These are phyloP conservation scores for Podarcis muralis DNA, from an alignment of 2,113 vertebrate species.

Conservation along the genomic window DNA sequence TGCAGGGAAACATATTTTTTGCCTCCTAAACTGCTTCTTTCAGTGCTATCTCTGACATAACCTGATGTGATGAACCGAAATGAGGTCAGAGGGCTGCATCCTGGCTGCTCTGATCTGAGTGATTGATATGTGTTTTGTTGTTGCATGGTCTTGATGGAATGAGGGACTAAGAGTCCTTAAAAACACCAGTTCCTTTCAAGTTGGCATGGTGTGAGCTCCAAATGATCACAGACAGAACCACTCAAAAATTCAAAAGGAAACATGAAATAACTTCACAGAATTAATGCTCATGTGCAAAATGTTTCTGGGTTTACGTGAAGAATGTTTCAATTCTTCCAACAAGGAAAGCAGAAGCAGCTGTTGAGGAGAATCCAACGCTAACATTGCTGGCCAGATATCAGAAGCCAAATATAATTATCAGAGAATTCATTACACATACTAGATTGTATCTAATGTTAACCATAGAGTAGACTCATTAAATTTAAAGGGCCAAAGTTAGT, in stretches of 20 bases:
- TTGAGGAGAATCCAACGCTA: background rate
- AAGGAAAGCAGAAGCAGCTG: background rate
- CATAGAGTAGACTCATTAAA: too few relatives aligned
- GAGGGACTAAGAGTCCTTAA: background rate
- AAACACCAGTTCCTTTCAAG: background rate
- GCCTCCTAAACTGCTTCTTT: background rate
- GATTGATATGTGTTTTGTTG: background rate
- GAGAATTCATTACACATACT: background rate
- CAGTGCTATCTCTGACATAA: background rate
- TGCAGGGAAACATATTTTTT: background rate
- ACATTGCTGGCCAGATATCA: background rate
- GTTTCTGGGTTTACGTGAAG: background rate
- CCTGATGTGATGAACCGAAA: background rate
- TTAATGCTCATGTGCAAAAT: background rate
- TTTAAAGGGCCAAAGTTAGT: too few relatives aligned
- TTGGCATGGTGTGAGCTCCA: slow-evolving; percentile 23
- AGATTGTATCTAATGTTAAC: too few relatives aligned
- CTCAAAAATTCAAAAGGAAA: slow-evolving; percentile 10
- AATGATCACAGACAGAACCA: slow-evolving; percentile 12
- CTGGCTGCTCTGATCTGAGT: slow-evolving; percentile 15
- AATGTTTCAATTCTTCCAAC: background rate
- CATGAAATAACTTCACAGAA: slow-evolving; percentile 9
- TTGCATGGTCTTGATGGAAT: background rate
- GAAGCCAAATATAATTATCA: background rate
- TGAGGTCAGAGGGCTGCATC: slow-evolving; percentile 22